Evolutionary conservation across 2,888 invertebrate genomes (phyloP).

Genomic region (Oligia fasciuncula): DNA sequence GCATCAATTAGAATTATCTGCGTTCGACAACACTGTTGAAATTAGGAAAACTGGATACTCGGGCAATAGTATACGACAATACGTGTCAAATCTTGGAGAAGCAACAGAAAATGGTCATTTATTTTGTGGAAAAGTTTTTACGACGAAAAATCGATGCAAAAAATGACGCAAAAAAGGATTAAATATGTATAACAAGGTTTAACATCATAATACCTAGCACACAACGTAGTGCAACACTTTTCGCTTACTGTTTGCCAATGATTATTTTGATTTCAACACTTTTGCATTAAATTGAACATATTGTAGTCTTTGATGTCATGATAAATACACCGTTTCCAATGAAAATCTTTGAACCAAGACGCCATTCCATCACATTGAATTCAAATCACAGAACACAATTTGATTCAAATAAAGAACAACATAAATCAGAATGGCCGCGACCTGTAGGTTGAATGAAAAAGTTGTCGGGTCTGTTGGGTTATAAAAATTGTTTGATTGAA

Average conservation of each 20-base stretch:
- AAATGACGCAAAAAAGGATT: neutral
- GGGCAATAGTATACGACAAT: neutral
- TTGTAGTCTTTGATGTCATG: no score
- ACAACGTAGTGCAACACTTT: neutral
- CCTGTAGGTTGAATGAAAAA: constrained; percentile 10
- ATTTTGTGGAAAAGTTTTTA: neutral
- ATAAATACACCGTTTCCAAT: neutral
- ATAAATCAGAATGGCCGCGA: neutral
- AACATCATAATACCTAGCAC: neutral
- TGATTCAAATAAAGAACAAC: constrained; percentile 32
- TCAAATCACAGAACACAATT: neutral
- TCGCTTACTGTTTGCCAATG: neutral
- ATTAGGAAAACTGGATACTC: constrained; percentile 22
- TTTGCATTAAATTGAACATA: neutral
- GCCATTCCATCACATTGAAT: neutral
- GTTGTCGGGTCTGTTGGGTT: constrained; percentile 1
- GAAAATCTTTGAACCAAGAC: neutral
- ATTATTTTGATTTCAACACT: constrained; percentile 5
- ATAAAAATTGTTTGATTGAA: neutral
- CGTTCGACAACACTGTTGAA: constrained; percentile 15
- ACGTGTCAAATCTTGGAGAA: neutral
- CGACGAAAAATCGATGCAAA: neutral
- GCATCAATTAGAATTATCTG: constrained; percentile 32
- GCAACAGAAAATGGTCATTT: neutral
- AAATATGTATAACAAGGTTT: neutral